Conservation (phyloP, 2,888 invertebrate species). For the Diarsia mendica region DNA sequence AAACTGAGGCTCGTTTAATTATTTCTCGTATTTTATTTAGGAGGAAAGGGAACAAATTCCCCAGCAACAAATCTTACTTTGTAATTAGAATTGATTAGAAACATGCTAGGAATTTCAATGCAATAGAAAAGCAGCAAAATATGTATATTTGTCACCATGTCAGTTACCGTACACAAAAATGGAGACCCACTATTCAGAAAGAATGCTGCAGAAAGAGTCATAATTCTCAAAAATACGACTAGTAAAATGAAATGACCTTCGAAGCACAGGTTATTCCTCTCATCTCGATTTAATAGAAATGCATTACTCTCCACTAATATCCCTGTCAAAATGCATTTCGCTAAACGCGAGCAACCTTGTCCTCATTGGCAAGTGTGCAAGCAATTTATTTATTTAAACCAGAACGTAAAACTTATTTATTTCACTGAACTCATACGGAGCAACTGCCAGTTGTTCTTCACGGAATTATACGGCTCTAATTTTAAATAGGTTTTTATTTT, state of each 20-base stretch:
- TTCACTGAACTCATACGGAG: background rate
- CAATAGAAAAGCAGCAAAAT: background rate
- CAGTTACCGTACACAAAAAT: background rate
- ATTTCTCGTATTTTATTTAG: no score
- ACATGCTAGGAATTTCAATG: background rate
- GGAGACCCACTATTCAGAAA: background rate
- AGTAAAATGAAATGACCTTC: background rate
- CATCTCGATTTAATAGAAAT: background rate
- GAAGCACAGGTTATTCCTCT: background rate
- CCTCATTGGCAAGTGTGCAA: conserved; percentile 30
- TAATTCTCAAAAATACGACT: background rate
- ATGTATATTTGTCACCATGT: background rate
- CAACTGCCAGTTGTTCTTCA: conserved; percentile 18
- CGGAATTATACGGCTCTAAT: background rate
- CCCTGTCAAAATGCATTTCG: conserved; percentile 34
- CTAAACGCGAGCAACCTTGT: conserved; percentile 41
- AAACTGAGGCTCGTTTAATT: no score
- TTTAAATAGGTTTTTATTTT: background rate
- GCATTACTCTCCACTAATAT: conserved; percentile 19
- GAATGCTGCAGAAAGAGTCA: background rate
- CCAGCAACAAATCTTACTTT: background rate
- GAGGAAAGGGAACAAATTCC: background rate
- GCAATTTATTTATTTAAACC: conserved; percentile 24
- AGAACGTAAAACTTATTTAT: conserved; percentile 36
- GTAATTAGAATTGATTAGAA: background rate